Evolutionary conservation across 2,113 vertebrate species (phyloP).

Genomic region (Perca fluviatilis): DNA sequence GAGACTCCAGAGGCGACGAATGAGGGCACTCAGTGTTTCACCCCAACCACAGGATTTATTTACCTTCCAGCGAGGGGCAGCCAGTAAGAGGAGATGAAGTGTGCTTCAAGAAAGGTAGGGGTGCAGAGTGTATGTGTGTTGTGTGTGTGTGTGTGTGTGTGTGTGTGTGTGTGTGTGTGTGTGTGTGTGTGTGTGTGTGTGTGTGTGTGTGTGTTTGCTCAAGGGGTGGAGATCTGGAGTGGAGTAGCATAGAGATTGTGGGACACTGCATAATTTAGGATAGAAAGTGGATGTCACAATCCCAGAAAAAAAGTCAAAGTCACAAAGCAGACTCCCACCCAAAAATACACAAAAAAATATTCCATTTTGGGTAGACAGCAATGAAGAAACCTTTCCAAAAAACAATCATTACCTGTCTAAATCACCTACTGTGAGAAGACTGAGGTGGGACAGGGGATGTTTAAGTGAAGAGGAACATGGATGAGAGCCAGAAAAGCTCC

Average conservation of each 20-base stretch:
- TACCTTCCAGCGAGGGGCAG: slow-evolving; percentile 63
- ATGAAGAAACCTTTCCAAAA: slow-evolving; percentile 16
- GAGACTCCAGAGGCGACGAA: slow-evolving; percentile 55
- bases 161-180: background rate
- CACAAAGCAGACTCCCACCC: background rate
- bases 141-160: slow-evolving; percentile 32
- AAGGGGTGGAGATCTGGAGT: slow-evolving; percentile 31
- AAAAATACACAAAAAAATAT: slow-evolving; percentile 11
- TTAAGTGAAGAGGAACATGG: slow-evolving; percentile 37
- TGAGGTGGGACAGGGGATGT: background rate
- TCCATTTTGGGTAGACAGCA: background rate
- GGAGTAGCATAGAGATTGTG: slow-evolving; percentile 14
- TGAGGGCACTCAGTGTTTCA: slow-evolving; percentile 77
- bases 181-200: slow-evolving; percentile 26
- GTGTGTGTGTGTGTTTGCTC: slow-evolving; percentile 23
- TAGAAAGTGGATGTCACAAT: slow-evolving; percentile 42
- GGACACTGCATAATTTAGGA: slow-evolving; percentile 20
- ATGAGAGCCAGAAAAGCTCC: slow-evolving; percentile 38
- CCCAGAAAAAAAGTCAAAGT: background rate
- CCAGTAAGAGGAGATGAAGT: slow-evolving; percentile 59
- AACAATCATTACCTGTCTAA: background rate
- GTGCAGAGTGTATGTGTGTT: slow-evolving; percentile 24
- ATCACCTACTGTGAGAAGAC: slow-evolving; percentile 4
- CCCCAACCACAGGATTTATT: slow-evolving; percentile 76
- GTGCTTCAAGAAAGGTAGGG: slow-evolving; percentile 41